phyloP scores from a whole-genome alignment of 2,888 invertebrate species.

The Harmothoe impar region DNA sequence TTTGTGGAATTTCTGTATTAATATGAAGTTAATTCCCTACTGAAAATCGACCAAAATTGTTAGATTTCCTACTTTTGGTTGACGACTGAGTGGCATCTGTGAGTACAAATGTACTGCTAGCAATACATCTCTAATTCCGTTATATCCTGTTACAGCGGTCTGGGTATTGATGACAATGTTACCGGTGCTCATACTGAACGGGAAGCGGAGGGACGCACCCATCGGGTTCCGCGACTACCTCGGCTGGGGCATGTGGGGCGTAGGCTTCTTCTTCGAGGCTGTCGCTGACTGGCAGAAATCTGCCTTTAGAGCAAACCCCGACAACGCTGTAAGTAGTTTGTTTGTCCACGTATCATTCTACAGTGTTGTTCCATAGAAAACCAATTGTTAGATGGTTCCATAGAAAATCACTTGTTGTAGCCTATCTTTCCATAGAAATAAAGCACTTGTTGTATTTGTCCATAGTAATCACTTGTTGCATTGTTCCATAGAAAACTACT shows the following conservation, averaged over 20 bases:
- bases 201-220: conserved; percentile 76
- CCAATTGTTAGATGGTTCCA: neutral
- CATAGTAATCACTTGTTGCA: too few relatives aligned
- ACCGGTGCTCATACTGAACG: conserved; percentile 81
- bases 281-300: conserved; percentile 81
- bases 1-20: too few relatives aligned
- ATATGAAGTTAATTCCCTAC: too few relatives aligned
- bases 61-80: too few relatives aligned
- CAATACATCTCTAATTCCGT: too few relatives aligned
- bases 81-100: too few relatives aligned
- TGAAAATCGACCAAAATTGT: too few relatives aligned
- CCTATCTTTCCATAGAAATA: too few relatives aligned
- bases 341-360: neutral
- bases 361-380: neutral
- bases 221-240: conserved; percentile 79
- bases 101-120: too few relatives aligned
- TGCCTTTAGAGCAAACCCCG: conserved; percentile 77
- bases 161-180: conserved; percentile 83
- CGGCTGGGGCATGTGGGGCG: conserved; percentile 82
- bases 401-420: too few relatives aligned
- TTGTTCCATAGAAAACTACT: too few relatives aligned
- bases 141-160: conserved; percentile 77
- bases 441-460: too few relatives aligned
- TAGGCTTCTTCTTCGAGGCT: conserved; percentile 79
- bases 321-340: conserved; percentile 76